Conservation (phyloP, 2,113 vertebrate species). For the Carassius carassius region DNA sequence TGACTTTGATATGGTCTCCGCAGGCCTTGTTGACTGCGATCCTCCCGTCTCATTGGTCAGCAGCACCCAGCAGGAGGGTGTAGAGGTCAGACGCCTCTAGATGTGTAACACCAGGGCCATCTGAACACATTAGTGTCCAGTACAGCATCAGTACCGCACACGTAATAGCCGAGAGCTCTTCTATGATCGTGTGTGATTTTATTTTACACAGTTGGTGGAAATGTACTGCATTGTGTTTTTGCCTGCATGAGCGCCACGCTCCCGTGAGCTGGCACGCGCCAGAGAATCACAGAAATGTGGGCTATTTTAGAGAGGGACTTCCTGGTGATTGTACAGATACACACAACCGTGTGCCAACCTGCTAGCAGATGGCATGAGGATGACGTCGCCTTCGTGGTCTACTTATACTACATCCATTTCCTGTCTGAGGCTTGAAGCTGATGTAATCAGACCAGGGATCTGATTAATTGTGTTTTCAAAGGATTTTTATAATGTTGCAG, state of each 20-base stretch:
- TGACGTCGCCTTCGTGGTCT: conserved; percentile 49
- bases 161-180: conserved; percentile 1
- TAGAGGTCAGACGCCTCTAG: conserved; percentile 39
- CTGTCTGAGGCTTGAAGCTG: conserved; percentile 25
- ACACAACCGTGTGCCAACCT: conserved; percentile 49
- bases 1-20: neutral
- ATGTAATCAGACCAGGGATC: conserved; percentile 31
- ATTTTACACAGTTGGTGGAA: conserved; percentile 34
- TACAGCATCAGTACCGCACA: neutral
- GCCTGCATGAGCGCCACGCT: conserved; percentile 3
- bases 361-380: conserved; percentile 52
- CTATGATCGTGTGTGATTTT: neutral
- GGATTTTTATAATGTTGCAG: conserved; percentile 23
- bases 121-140: conserved; percentile 26
- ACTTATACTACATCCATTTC: conserved; percentile 39
- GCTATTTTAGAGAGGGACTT: conserved; percentile 54
- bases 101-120: conserved; percentile 38
- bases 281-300: conserved; percentile 36
- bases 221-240: conserved; percentile 42
- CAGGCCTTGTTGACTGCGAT: conserved; percentile 9
- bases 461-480: conserved; percentile 27
- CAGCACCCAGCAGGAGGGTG: neutral
- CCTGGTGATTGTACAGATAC: conserved; percentile 51
- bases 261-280: conserved; percentile 27
- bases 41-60: conserved; percentile 29